Base-by-base conservation (phyloP, 2,113 vertebrate species). In the Salvator merianae region DNA sequence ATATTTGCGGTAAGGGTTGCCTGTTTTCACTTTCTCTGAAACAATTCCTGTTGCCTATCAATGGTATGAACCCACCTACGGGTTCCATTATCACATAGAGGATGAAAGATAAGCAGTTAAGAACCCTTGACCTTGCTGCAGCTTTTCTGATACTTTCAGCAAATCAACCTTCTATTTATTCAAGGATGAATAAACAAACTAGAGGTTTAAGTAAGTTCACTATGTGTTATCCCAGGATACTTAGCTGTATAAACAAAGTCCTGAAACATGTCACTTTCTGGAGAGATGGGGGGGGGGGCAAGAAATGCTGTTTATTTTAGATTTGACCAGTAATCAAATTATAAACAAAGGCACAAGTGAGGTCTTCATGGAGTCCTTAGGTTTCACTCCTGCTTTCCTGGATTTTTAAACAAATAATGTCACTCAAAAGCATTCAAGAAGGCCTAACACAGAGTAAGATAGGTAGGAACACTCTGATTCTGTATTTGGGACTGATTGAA, bases 81-180 rank as follows among this genome's bases (percentile, higher is more conserved):
- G 65, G 20, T 47, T 30, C 28, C 32, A 59, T 59, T 28, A 40
- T 70, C 62, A 68, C 55, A 20, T 59, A 20, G 55, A 59, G 34
- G 34, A 6, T 32, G 34, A 77, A 77, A 70, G 47, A 84, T 40
- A 40, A 7, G 20, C 16, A 43, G 34, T 78, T 70, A 62, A n/a
- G 55, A 43, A 3, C 16, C 36, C 53, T 32, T 43, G 53, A 62
- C 24, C 32, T 55, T 70, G 9, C 32, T 55, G 28, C n/a, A 55
- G 77, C 47, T 70, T 84, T 65, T 78, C 66, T 84, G 66, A 77
- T 30, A 59, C 75, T 28, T 78, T 50, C 50, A 78, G 63, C 63
- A 84, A 65, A 84, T 38, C 82, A 69, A 28, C 26, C 13, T 38
- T 50, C 40, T 78, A 84, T 84, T 84, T 65, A 77, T 70, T 5